Conservation (phyloP, 2,888 invertebrate species). For the Agrotis clavis region DNA sequence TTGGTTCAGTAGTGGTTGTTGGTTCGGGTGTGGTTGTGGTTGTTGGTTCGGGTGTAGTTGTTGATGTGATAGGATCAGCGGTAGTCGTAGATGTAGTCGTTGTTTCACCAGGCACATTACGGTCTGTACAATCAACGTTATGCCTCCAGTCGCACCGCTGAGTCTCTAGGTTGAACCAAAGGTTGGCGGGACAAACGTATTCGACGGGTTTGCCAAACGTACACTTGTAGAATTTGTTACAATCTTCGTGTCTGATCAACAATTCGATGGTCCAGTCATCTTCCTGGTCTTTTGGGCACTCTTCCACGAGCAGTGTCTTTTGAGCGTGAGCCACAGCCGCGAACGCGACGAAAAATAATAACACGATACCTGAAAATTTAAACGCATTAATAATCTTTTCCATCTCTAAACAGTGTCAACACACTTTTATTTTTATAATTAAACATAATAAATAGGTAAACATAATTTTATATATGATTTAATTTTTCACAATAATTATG, state of each 20-base stretch:
- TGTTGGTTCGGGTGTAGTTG: conserved; percentile 32
- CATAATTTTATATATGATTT: not conserved
- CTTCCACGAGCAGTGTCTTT: conserved; percentile 52
- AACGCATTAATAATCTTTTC: conserved; percentile 8
- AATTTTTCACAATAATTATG: not conserved
- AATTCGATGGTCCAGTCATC: conserved; percentile 81
- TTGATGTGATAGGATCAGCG: conserved; percentile 13
- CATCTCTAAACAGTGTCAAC: not conserved
- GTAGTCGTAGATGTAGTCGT: conserved; percentile 24
- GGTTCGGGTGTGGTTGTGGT: conserved; percentile 47
- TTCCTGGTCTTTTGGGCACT: conserved; percentile 80
- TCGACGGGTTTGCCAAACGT: conserved; percentile 92
- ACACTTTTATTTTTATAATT: not conserved
- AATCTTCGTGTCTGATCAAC: conserved; percentile 90
- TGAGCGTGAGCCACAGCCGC: conserved; percentile 67
- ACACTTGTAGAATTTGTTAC: conserved; percentile 93
- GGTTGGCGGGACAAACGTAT: conserved; percentile 89
- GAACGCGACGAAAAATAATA: conserved; percentile 67
- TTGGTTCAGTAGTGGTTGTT: conserved; percentile 28
- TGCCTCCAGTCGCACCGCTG: conserved; percentile 92
- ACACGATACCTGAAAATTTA: conserved; percentile 67
- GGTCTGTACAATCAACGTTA: conserved; percentile 91
- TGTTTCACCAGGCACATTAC: conserved; percentile 70
- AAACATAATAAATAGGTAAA: conserved; percentile 14
- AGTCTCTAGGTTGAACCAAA: conserved; percentile 90